A percentile compares a stretch with the other conserved stretches of the same genome.
These are phyloP conservation scores for Hirudinaria manillensis DNA, from an alignment of 2,888 invertebrate genomes.

Conservation along the genomic window DNA sequence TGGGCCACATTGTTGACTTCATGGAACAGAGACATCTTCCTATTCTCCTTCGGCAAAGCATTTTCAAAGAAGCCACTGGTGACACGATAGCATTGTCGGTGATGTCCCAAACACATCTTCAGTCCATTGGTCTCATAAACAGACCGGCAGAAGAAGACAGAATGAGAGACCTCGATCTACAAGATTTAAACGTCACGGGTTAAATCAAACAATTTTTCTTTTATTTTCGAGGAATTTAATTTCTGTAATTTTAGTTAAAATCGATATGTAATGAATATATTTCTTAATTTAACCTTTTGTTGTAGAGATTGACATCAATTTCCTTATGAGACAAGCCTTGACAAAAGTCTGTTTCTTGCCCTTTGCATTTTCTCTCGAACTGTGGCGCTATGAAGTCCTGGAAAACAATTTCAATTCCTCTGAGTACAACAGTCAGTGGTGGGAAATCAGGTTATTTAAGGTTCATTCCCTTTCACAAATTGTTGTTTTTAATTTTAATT, in stretches of 20 bases:
- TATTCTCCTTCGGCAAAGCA: slow-evolving; percentile 42
- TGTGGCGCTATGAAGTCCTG: slow-evolving; percentile 56
- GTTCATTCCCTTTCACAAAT: too few species aligned
- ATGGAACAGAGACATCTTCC: slow-evolving; percentile 46
- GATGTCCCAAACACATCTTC: slow-evolving; percentile 43
- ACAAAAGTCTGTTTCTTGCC: slow-evolving; percentile 56
- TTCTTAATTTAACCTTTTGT: too few species aligned
- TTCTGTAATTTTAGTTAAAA: too few species aligned
- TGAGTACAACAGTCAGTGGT: slow-evolving; percentile 54
- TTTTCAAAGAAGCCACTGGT: slow-evolving; percentile 53
- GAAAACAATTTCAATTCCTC: slow-evolving; percentile 45
- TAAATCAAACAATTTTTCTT: too few species aligned
- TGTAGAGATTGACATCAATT: slow-evolving; percentile 53
- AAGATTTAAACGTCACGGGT: too few species aligned
- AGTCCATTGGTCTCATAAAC: slow-evolving; percentile 35
- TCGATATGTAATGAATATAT: too few species aligned
- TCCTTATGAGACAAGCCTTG: slow-evolving; percentile 55
- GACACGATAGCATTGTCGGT: slow-evolving; percentile 51
- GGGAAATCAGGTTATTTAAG: slow-evolving; percentile 45
- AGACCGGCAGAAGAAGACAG: too few species aligned
- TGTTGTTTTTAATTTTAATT: background rate
- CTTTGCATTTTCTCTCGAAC: slow-evolving; percentile 55
- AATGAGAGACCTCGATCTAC: background rate
- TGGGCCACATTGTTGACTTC: slow-evolving; percentile 51
- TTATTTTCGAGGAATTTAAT: too few species aligned